phyloP scores from a whole-genome alignment of 2,888 invertebrate genomes.

The Caenorhabditis sp. region DNA sequence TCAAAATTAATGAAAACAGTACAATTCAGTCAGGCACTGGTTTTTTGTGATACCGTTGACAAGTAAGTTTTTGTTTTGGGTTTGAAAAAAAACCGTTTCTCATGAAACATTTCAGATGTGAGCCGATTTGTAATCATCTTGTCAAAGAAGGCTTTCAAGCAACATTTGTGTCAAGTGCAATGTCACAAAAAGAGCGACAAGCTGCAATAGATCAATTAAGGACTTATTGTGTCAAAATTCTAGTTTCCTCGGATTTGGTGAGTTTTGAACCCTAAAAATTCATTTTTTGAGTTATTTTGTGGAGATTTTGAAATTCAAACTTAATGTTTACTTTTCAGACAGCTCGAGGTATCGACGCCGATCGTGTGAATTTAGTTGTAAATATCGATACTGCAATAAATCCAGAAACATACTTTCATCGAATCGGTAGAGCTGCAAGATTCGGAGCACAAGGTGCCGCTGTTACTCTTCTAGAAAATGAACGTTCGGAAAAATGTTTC shows the following conservation, averaged over 20 bases:
- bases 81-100: not conserved
- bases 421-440: conserved; percentile 93
- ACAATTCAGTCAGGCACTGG: conserved; percentile 86
- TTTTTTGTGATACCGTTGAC: conserved; percentile 88
- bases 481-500: conserved; percentile 18
- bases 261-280: conserved; percentile 20
- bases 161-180: conserved; percentile 81
- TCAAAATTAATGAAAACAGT: conserved; percentile 78
- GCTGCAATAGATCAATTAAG: conserved; percentile 82
- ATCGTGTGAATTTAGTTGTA: conserved; percentile 89
- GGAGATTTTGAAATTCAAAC: not conserved
- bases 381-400: conserved; percentile 87
- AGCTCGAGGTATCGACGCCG: conserved; percentile 91
- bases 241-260: conserved; percentile 83
- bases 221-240: conserved; percentile 82
- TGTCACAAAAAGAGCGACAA: conserved; percentile 82
- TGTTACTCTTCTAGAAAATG: conserved; percentile 49
- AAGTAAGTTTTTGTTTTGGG: conserved; percentile 74
- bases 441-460: conserved; percentile 76
- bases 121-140: conserved; percentile 81
- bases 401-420: conserved; percentile 86
- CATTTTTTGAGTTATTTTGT: not conserved
- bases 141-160: conserved; percentile 82
- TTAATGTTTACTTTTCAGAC: conserved; percentile 73
- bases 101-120: conserved; percentile 77